These are phyloP conservation scores for Tenthredo livida DNA, from an alignment of 2,888 invertebrate species.

Conservation along the genomic window DNA sequence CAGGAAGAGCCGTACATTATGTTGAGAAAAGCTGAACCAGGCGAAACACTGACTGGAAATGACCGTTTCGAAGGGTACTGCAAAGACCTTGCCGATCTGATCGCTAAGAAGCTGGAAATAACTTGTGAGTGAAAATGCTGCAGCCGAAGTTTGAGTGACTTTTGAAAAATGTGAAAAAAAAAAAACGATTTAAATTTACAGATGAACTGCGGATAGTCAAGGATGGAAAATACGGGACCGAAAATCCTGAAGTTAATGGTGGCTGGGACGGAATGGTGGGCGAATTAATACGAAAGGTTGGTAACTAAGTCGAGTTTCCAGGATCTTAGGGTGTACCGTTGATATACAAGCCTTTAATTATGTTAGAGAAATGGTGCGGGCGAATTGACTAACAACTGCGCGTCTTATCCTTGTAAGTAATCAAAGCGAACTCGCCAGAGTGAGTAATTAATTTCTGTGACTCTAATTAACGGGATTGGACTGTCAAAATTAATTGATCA, in stretches of 20 bases:
- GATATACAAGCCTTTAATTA: conserved; percentile 26
- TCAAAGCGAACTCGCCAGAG: background rate
- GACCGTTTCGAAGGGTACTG: conserved; percentile 94
- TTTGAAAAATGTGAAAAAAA: background rate
- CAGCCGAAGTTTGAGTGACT: background rate
- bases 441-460: conserved; percentile 33
- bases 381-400: conserved; percentile 17
- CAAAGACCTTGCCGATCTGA: conserved; percentile 92
- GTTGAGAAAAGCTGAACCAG: conserved; percentile 84
- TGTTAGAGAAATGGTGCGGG: background rate
- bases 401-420: background rate
- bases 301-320: conserved; percentile 64
- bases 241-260: conserved; percentile 86
- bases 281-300: conserved; percentile 91
- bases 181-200: conserved; percentile 72
- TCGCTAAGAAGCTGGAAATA: conserved; percentile 89
- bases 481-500: conserved; percentile 21
- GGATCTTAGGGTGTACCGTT: background rate
- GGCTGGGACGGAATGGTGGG: conserved; percentile 95
- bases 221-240: conserved; percentile 91
- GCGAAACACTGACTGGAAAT: conserved; percentile 85
- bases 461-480: conserved; percentile 8
- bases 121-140: conserved; percentile 84
- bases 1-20: conserved; percentile 94
- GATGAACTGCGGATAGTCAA: conserved; percentile 92